These are phyloP conservation scores for Rousettus leschenaultii DNA, from an alignment of 2,113 vertebrate genomes.

Conservation along the genomic window DNA sequence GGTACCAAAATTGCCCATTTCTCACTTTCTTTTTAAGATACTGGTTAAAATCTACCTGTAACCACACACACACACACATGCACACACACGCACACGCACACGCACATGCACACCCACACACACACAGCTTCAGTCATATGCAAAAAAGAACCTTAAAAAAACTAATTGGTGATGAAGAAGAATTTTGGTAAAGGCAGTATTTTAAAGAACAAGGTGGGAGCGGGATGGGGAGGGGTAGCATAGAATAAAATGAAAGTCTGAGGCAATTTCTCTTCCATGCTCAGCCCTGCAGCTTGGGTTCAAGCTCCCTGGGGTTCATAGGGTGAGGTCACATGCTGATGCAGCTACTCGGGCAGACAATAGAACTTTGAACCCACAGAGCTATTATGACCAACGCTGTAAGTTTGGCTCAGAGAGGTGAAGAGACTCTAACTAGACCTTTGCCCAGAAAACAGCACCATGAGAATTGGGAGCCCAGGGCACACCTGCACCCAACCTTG, in stretches of 20 bases:
- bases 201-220: too few relatives aligned
- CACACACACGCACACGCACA: too few relatives aligned
- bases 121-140: too few relatives aligned
- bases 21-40: background rate
- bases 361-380: background rate
- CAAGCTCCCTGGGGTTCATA: accelerated
- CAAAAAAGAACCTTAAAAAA: background rate
- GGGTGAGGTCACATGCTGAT: accelerated
- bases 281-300: background rate
- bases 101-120: background rate
- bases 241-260: background rate
- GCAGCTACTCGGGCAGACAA: background rate
- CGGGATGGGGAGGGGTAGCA: background rate
- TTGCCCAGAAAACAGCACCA: background rate
- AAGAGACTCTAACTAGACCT: background rate
- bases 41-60: background rate
- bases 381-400: accelerated
- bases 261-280: background rate
- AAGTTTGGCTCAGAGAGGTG: background rate
- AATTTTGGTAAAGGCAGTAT: background rate
- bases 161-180: background rate
- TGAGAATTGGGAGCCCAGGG: background rate
- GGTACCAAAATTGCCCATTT: background rate
- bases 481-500: background rate
- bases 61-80: background rate